Evolutionary conservation across 2,888 invertebrate genomes (phyloP).

Genomic region (Stenchaetothrips biformis): DNA sequence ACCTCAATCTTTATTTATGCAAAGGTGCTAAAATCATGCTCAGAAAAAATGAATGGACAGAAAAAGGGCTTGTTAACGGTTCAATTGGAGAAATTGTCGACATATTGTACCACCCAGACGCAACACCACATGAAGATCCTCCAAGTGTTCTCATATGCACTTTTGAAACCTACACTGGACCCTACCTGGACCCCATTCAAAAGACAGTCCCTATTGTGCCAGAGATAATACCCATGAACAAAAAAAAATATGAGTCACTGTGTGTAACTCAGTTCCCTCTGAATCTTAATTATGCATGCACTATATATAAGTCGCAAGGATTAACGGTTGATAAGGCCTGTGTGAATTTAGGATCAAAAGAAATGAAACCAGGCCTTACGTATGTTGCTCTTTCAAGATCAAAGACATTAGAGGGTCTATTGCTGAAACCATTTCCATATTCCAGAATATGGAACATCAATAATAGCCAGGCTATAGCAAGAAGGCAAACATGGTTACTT

Average conservation of each 20-base stretch:
- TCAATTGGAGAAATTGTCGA: conserved; percentile 36
- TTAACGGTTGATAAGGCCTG: conserved; percentile 37
- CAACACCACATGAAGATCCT: conserved; percentile 33
- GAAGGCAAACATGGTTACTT: not conserved
- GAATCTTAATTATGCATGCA: conserved; percentile 38
- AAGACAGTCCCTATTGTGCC: not conserved
- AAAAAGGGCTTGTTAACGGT: conserved; percentile 38
- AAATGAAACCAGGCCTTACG: conserved; percentile 33
- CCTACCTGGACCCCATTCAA: not conserved
- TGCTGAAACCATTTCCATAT: not conserved
- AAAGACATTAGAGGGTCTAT: conserved; percentile 27
- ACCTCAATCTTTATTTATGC: not conserved
- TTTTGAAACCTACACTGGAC: not conserved
- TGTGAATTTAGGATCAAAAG: conserved; percentile 33
- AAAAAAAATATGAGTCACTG: conserved; percentile 5
- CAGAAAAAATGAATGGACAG: not conserved
- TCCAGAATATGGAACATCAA: not conserved
- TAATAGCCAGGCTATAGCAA: not conserved
- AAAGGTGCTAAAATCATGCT: not conserved
- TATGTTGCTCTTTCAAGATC: conserved; percentile 38
- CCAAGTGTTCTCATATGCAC: not conserved
- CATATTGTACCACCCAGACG: conserved; percentile 32
- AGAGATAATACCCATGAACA: not conserved
- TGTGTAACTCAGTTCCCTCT: conserved; percentile 38
- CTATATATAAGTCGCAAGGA: conserved; percentile 38